phyloP scores from a whole-genome alignment of 2,113 vertebrate genomes.

The Stegostoma tigrinum region DNA sequence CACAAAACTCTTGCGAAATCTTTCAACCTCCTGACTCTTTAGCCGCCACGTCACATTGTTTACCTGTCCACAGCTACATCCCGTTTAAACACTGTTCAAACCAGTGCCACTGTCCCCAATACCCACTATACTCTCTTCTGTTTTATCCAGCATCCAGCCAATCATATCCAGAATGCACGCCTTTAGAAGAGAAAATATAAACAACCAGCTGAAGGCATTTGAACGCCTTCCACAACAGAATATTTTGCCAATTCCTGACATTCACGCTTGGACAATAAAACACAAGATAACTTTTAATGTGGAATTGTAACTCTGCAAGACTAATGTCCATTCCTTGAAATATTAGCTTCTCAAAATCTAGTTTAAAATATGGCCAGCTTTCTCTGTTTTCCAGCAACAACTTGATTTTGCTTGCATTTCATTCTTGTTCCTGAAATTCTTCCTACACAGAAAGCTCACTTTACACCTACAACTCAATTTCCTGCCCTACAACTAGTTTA shows the following conservation, averaged over 20 bases:
- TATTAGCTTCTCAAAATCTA: background rate
- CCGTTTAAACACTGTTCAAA: too few relatives aligned
- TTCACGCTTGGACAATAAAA: background rate
- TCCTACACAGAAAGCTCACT: background rate
- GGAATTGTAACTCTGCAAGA: background rate
- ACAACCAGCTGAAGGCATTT: background rate
- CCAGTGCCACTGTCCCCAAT: background rate
- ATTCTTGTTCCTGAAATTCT: background rate
- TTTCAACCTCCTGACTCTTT: too few relatives aligned
- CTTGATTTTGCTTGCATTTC: background rate
- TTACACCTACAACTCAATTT: background rate
- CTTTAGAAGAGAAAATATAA: background rate
- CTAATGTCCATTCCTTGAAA: background rate
- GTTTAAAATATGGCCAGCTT: background rate
- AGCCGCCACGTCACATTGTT: too few relatives aligned
- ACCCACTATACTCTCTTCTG: background rate
- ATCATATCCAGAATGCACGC: background rate
- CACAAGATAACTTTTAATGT: background rate
- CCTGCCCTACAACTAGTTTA: background rate
- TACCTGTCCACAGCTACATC: too few relatives aligned
- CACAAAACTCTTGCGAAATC: too few relatives aligned
- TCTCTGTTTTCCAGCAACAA: slow-evolving; percentile 1
- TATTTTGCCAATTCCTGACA: background rate
- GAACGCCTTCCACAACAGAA: background rate
- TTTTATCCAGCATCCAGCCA: background rate